phyloP scores from a whole-genome alignment of 2,113 vertebrate species.

The Myxocyprinus asiaticus region DNA sequence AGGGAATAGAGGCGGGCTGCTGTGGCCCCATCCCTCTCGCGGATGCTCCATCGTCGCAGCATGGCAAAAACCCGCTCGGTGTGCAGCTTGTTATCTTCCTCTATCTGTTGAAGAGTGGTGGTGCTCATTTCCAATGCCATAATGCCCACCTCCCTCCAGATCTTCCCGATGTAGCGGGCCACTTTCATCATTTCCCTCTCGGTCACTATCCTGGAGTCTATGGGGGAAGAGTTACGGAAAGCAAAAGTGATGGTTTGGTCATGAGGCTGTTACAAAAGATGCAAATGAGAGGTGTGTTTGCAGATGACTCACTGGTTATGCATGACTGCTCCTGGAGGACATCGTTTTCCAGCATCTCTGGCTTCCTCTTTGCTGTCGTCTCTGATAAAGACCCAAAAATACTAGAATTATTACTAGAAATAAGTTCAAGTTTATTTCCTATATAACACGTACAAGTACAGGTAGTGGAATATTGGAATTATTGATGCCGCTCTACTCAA shows the following conservation, averaged over 20 bases:
- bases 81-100: conserved; percentile 62
- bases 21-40: conserved; percentile 64
- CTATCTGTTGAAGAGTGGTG: conserved; percentile 70
- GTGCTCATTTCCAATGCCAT: conserved; percentile 60
- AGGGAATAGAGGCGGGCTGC: conserved; percentile 64
- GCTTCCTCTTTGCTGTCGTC: conserved; percentile 7
- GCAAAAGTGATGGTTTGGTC: neutral
- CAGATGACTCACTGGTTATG: conserved; percentile 7
- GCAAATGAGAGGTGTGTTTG: conserved; percentile 1
- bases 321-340: neutral
- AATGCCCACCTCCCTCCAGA: conserved; percentile 71
- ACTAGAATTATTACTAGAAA: too few relatives aligned
- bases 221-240: neutral
- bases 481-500: too few relatives aligned
- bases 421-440: too few relatives aligned
- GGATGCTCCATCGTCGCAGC: conserved; percentile 63
- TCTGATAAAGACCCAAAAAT: neutral
- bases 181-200: conserved; percentile 74
- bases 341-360: neutral
- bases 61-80: conserved; percentile 70
- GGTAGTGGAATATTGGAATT: too few relatives aligned
- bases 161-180: conserved; percentile 60
- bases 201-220: conserved; percentile 59
- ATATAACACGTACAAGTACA: too few relatives aligned
- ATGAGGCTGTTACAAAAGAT: neutral